Evolutionary conservation across 1,140 invertebrate genomes (phyloP).

Genomic region (Adelges cooleyi): DNA sequence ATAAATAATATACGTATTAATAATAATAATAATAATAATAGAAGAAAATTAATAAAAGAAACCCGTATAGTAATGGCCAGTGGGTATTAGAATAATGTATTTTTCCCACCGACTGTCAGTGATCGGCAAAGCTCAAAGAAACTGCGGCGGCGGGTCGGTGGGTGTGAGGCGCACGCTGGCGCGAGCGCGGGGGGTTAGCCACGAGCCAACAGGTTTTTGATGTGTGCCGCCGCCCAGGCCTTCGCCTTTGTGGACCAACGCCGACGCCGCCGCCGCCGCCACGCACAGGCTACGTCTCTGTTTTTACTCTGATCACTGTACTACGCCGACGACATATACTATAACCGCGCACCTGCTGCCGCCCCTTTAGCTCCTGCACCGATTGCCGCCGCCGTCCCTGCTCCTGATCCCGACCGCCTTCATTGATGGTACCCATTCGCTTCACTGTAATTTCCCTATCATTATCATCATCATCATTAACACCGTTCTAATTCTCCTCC

Average conservation of each 20-base stretch:
- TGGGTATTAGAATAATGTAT: background rate
- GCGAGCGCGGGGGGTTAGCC: constrained; percentile 10
- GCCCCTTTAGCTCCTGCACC: background rate
- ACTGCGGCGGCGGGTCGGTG: background rate
- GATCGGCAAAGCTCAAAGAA: constrained; percentile 24
- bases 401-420: background rate
- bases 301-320: background rate
- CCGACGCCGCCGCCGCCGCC: background rate
- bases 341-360: background rate
- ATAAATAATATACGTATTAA: too few species aligned
- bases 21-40: too few species aligned
- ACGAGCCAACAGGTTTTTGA: constrained; percentile 27
- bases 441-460: background rate
- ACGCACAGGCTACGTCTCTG: background rate
- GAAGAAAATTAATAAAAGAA: too few species aligned
- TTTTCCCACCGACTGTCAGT: background rate
- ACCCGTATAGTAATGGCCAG: too few species aligned
- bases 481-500: too few species aligned
- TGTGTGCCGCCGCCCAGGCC: constrained; percentile 2
- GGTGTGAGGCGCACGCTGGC: background rate
- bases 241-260: constrained; percentile 3
- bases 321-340: background rate
- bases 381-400: background rate
- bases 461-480: background rate
- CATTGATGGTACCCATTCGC: background rate